phyloP scores from a whole-genome alignment of 2,888 invertebrate species.

The Synanthedon vespiformis region DNA sequence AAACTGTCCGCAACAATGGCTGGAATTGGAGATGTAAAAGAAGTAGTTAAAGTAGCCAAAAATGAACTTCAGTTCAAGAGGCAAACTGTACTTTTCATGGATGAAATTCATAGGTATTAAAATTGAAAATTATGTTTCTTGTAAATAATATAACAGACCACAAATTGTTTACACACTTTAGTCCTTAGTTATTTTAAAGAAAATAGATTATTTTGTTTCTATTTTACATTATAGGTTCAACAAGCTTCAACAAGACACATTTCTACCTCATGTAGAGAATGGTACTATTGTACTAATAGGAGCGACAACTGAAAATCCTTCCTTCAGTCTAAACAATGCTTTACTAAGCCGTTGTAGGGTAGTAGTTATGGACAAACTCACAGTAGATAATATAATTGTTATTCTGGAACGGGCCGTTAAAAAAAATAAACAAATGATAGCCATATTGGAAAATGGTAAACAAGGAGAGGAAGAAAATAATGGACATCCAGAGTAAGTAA shows the following conservation, averaged over 20 bases:
- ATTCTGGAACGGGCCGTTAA: slow-evolving; percentile 74
- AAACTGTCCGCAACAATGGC: slow-evolving; percentile 81
- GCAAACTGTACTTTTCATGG: slow-evolving; percentile 84
- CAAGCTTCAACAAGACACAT: slow-evolving; percentile 85
- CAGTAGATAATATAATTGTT: slow-evolving; percentile 64
- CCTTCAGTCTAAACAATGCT: slow-evolving; percentile 84
- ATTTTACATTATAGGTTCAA: slow-evolving; percentile 72
- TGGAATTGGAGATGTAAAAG: slow-evolving; percentile 83
- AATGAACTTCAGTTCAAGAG: slow-evolving; percentile 78
- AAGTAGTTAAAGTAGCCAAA: slow-evolving; percentile 77
- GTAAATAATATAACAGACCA: not conserved
- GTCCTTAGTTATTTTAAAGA: not conserved
- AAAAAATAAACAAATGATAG: slow-evolving; percentile 23
- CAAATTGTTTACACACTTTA: not conserved
- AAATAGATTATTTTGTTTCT: not conserved
- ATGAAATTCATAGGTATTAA: slow-evolving; percentile 80
- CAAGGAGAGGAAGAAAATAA: slow-evolving; percentile 11
- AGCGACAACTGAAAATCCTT: slow-evolving; percentile 91
- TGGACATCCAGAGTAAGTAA: slow-evolving; percentile 26
- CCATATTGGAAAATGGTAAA: slow-evolving; percentile 27
- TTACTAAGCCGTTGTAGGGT: slow-evolving; percentile 83
- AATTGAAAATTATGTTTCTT: not conserved
- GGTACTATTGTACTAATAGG: slow-evolving; percentile 83
- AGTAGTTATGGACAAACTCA: slow-evolving; percentile 78
- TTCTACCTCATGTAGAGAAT: slow-evolving; percentile 83